phyloP scores from a whole-genome alignment of 2,888 invertebrate species.

The Chrysomela aeneicollis region DNA sequence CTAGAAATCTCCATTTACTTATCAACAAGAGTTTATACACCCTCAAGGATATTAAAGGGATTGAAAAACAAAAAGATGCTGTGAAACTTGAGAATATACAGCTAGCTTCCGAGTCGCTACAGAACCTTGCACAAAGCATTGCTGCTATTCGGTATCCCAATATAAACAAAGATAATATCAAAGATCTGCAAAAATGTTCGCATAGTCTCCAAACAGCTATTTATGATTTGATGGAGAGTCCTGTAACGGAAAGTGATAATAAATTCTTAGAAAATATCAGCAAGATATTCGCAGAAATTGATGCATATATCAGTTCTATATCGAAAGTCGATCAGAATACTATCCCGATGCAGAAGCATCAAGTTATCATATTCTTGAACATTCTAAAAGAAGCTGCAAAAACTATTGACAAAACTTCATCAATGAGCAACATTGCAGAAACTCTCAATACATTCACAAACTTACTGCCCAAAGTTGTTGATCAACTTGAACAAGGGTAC shows the following conservation, averaged over 20 bases:
- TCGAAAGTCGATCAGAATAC: constrained; percentile 31
- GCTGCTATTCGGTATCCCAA: constrained; percentile 52
- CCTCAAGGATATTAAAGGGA: constrained; percentile 44
- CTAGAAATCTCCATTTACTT: constrained; percentile 42
- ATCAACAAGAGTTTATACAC: constrained; percentile 41
- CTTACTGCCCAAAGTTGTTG: constrained; percentile 47
- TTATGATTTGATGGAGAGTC: constrained; percentile 54
- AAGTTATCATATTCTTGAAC: constrained; percentile 44
- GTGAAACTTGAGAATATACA: constrained; percentile 49
- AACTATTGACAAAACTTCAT: constrained; percentile 44
- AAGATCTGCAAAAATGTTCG: constrained; percentile 53
- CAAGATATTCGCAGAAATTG: constrained; percentile 47
- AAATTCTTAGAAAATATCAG: constrained; percentile 47
- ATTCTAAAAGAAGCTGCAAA: constrained; percentile 45
- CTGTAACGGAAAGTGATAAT: constrained; percentile 47
- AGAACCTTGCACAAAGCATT: constrained; percentile 52
- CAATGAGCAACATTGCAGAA: constrained; percentile 45
- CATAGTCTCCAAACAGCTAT: constrained; percentile 54
- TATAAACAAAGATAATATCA: constrained; percentile 47
- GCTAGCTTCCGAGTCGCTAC: constrained; percentile 50
- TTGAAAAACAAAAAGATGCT: constrained; percentile 39
- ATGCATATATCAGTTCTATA: constrained; percentile 42
- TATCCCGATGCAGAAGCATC: constrained; percentile 38
- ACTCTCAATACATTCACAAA: constrained; percentile 46
- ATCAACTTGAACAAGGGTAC: constrained; percentile 49